Evolutionary conservation across 2,888 invertebrate genomes (phyloP), one percentile per base, ranked within the genome.

Genomic region (Electrophaes corylata): DNA sequence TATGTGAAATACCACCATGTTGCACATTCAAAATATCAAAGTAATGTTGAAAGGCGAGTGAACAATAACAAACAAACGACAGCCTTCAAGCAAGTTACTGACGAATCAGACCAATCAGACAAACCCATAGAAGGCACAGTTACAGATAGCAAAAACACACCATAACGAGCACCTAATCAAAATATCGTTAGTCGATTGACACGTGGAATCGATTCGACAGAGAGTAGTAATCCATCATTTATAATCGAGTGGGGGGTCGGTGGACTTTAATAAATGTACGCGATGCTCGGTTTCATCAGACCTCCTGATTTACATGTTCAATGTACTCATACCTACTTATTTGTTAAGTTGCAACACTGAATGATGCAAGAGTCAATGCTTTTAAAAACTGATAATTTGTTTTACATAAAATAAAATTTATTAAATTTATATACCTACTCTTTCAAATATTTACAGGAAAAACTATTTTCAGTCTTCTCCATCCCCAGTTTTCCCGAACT

Each of bases 221-320:
- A 68, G 72, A 70, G 57, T 60, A 70, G 73, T 76, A 82, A 82
- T 84, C 79, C 79, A 85, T 87, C 81, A 83, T 76, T 71, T 68
- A 70, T 74, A 72, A 76, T 75, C 70, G 75, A 75, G 66, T 64
- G 72, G 68, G 37, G 83, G 56, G 23, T 83, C 82, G 72, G 73
- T 76, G 82, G 67, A 78, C 80, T 75, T 51, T 54, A 47, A 54
- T 56, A 51, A 60, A 50, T 44, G 31, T 26, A 49, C 33, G 45
- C 14, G 47, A 47, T 29, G 10, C 23, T 37, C 23, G 40, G 40
- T 60, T 56, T 54, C 60, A 56, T 51, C 57, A 61, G 35, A 44
- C 44, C 46, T 51, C 37, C 44, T 60, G 50, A 61, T 64, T 60
- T 56, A 51, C 48, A 47, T 51, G 53, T 44, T 46, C 44, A 37